These are phyloP conservation scores for Meleagris gallopavo DNA, from an alignment of 2,113 vertebrate genomes.

Conservation along the genomic window DNA sequence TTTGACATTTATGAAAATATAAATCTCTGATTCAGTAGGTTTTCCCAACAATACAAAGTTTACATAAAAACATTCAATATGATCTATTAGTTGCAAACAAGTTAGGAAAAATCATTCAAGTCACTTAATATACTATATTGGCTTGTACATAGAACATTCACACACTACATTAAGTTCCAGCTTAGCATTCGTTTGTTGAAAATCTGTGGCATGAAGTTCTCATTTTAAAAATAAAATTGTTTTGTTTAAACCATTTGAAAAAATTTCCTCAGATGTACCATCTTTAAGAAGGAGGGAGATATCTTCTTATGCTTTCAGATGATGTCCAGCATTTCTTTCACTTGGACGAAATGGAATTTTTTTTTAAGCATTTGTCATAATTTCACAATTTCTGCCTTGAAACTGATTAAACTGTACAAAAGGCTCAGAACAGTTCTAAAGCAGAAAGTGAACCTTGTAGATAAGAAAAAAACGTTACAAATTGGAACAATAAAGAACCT, in stretches of 20 bases:
- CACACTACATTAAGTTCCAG: conserved; percentile 75
- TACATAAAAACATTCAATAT: conserved; percentile 99
- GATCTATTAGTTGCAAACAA: conserved; percentile 97
- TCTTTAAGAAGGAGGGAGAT: background rate
- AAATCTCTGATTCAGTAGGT: conserved; percentile 98
- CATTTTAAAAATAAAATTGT: conserved; percentile 25
- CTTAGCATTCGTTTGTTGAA: conserved; percentile 74
- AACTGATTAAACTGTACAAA: conserved; percentile 72
- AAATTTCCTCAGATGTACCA: conserved; percentile 32
- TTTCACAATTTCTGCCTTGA: conserved; percentile 71
- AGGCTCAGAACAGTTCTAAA: conserved; percentile 66
- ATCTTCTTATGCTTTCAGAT: background rate
- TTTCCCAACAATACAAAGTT: conserved; percentile 98
- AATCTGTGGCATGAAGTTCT: conserved; percentile 53
- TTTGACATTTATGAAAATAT: conserved; percentile 99
- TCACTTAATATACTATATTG: conserved; percentile 93
- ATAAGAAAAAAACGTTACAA: conserved; percentile 77
- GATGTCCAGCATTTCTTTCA: conserved; percentile 12
- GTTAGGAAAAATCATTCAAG: conserved; percentile 97
- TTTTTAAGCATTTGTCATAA: conserved; percentile 15
- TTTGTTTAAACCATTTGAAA: conserved; percentile 40
- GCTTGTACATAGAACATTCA: conserved; percentile 91
- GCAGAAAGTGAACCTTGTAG: conserved; percentile 51
- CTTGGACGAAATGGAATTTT: background rate
- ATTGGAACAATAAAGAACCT: conserved; percentile 70